Conservation (phyloP, 2,888 invertebrate species). For the Mesorhabditis spiculigera region DNA sequence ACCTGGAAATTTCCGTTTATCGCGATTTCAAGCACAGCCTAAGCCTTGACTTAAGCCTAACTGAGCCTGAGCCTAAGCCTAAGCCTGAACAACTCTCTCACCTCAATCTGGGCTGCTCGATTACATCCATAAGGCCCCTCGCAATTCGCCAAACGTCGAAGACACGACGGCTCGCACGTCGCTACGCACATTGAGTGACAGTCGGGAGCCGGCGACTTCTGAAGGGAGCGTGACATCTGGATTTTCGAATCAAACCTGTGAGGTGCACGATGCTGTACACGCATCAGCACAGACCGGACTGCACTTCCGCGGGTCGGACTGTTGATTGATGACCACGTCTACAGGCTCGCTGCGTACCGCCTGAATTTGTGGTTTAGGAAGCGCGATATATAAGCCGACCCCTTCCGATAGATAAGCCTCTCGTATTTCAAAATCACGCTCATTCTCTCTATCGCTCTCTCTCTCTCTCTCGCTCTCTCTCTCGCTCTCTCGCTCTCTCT, state of each 20-base stretch:
- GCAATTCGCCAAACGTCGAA: not conserved
- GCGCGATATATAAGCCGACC: not conserved
- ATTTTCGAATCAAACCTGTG: not conserved
- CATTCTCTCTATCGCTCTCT: too few relatives aligned
- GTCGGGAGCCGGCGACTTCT: not conserved
- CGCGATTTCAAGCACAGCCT: not conserved
- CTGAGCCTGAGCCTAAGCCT: too few relatives aligned
- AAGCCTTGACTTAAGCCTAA: too few relatives aligned
- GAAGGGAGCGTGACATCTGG: not conserved
- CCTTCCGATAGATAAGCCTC: too few relatives aligned
- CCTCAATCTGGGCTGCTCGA: not conserved
- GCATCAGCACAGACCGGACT: not conserved
- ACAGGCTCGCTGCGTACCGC: not conserved
- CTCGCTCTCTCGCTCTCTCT: too few relatives aligned
- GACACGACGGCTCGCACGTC: not conserved
- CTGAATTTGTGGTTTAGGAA: not conserved
- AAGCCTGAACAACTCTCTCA: not conserved
- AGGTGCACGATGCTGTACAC: slow-evolving; percentile 3
- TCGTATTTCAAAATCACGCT: too few relatives aligned
- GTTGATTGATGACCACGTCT: not conserved
- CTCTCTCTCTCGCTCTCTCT: too few relatives aligned
- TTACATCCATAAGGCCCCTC: not conserved
- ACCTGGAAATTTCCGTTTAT: not conserved
- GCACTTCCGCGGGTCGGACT: slow-evolving; percentile 3
- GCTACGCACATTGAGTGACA: not conserved